phyloP scores from a whole-genome alignment of 2,888 invertebrate genomes.

The Eristalis tenax region DNA sequence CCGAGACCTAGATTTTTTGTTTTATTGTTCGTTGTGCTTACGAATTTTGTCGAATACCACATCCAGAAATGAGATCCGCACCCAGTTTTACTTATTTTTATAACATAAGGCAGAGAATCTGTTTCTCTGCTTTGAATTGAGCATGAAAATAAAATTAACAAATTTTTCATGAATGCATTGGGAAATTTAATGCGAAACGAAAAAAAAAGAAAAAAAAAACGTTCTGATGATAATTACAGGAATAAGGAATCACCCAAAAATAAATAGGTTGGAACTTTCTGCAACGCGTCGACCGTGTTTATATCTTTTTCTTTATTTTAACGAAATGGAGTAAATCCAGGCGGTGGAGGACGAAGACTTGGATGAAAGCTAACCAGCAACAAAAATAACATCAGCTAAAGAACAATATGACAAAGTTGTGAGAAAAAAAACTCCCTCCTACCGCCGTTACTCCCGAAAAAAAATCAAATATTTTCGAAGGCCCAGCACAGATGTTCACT shows the following conservation, averaged over 20 bases:
- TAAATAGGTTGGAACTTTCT: conserved; percentile 37
- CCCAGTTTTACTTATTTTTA: conserved; percentile 62
- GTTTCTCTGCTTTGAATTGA: conserved; percentile 22
- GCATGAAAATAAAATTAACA: conserved; percentile 53
- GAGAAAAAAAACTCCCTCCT: conserved; percentile 46
- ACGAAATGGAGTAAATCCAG: conserved; percentile 16
- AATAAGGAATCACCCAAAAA: conserved; percentile 24
- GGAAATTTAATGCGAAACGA: conserved; percentile 13
- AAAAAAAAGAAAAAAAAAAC: background rate
- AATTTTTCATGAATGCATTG: conserved; percentile 9
- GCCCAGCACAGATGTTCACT: conserved; percentile 56
- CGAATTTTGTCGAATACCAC: conserved; percentile 16
- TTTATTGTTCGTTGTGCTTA: conserved; percentile 30
- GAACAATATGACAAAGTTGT: conserved; percentile 19
- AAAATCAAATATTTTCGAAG: conserved; percentile 10
- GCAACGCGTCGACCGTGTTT: conserved; percentile 34
- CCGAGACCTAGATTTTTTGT: conserved; percentile 1
- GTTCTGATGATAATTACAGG: conserved; percentile 6
- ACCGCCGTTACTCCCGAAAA: conserved; percentile 35
- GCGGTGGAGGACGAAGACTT: conserved; percentile 32
- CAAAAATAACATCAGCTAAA: conserved; percentile 32
- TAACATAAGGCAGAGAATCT: conserved; percentile 12
- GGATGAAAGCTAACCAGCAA: conserved; percentile 46
- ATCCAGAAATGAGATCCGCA: conserved; percentile 49
- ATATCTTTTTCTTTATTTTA: conserved; percentile 23